A percentile compares a stretch with the other conserved stretches of the same genome.
These are phyloP conservation scores for Rhadinocentrus ornatus DNA, from an alignment of 2,797 vertebrate genomes.

Conservation along the genomic window DNA sequence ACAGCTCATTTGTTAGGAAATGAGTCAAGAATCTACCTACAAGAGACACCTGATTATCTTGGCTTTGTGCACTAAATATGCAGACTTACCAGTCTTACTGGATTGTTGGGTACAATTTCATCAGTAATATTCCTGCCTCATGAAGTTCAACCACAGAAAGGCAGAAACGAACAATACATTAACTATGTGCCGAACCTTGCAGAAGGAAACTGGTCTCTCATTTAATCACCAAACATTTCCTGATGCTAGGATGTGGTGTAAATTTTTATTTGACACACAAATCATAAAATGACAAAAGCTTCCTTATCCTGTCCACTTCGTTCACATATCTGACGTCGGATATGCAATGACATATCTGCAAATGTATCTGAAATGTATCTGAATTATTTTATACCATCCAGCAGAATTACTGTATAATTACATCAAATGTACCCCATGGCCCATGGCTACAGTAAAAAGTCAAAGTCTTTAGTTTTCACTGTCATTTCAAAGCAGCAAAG, in stretches of 20 bases:
- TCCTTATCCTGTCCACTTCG: background rate
- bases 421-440: too few relatives aligned
- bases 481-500: background rate
- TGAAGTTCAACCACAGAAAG: background rate
- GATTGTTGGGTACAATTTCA: background rate
- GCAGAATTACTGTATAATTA: background rate
- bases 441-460: too few relatives aligned
- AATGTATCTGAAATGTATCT: background rate
- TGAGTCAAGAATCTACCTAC: constrained; percentile 16
- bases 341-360: background rate
- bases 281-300: background rate
- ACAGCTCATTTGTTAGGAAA: constrained; percentile 14
- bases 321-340: background rate
- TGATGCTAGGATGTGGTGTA: too few relatives aligned
- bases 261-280: constrained; percentile 5
- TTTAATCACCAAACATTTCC: background rate
- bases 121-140: background rate
- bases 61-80: background rate
- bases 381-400: background rate
- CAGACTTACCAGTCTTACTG: background rate
- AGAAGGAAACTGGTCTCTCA: background rate
- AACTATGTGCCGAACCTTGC: background rate
- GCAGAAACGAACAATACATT: background rate
- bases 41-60: constrained; percentile 34
- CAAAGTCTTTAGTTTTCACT: too few relatives aligned